Base-by-base conservation (phyloP, 2,113 vertebrate genomes). In the Rhabdornis inornatus region DNA sequence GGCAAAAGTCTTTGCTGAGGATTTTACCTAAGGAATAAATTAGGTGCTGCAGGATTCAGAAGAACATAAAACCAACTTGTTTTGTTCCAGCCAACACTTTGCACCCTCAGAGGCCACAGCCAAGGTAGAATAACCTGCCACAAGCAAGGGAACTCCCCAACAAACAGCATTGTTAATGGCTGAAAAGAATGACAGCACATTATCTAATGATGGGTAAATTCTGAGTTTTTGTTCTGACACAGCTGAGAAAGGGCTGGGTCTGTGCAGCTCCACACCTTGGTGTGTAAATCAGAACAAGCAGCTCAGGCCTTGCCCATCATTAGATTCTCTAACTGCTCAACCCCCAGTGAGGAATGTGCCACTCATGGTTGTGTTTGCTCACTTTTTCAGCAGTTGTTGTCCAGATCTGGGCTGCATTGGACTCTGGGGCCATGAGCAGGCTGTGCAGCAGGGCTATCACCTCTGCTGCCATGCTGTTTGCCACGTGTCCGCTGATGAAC, bases 391-490 rank as follows among this genome's bases (percentile, higher is more conserved):
- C 99, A 13, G 99, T 99, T 52, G 98, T 99, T 53, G 99, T 99
- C 99, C 99, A 99, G 96, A 99, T 99, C 78, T 99, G 99, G 93
- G 99, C 99, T 3, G 99, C 99, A 72, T 99, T 99, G 60, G 99
- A 99, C 91, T 99, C 99, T 0, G 99, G 99, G 4, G 99, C 99
- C 91, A 99, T 99, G 42, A 99, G 97, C 77, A 99, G 97, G 96
- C 99, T 99, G 55, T 99, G 99, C 4, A 99, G 98, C 96, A 99
- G 95, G 82, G 99, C 99, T 3, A 99, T 99, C 83, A 99, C 99
- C 96, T 99, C 99, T 8, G 99, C 99, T 13, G 99, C 99, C 99
- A 99, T 99, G 96, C 99, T 99, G 97, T 99, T 99, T 15, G 99
- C 99, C 47, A 99, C 99, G 3, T 99, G 99, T 37, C 99, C 99